A percentile compares a stretch with the other conserved stretches of the same genome.
Evolutionary conservation across 2,113 vertebrate species (phyloP).

Genomic region (Cariama cristata): DNA sequence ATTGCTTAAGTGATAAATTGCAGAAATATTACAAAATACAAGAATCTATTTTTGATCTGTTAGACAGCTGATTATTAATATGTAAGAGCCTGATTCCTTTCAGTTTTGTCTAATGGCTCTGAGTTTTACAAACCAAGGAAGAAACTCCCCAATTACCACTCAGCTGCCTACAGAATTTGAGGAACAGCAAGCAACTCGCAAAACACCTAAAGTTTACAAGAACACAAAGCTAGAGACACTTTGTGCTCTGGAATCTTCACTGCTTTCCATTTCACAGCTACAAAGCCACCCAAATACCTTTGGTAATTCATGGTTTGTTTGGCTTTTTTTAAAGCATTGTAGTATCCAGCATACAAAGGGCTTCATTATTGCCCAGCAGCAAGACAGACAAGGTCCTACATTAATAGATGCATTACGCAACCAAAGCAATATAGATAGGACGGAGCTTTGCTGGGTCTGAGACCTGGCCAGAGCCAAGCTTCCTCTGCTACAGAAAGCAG

Average conservation of each 20-base stretch:
- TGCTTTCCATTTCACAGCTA: neutral
- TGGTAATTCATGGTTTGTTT: neutral
- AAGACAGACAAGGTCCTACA: neutral
- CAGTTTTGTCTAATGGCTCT: neutral
- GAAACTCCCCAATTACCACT: neutral
- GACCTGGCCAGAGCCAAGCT: neutral
- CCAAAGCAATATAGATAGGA: neutral
- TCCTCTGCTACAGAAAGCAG: neutral
- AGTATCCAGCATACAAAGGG: neutral
- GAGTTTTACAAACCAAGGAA: neutral
- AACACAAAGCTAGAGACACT: neutral
- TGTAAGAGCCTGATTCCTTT: neutral
- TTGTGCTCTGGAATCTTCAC: neutral
- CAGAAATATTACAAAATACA: neutral
- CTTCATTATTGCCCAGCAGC: neutral
- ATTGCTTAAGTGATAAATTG: neutral
- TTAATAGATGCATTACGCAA: neutral
- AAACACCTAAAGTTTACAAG: neutral
- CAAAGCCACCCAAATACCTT: neutral
- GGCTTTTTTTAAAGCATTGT: neutral
- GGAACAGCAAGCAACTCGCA: neutral
- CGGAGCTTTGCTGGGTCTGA: neutral
- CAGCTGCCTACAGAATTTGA: neutral
- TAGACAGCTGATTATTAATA: neutral
- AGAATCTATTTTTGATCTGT: neutral